Conservation (phyloP, 2,888 invertebrate species). For the Pollenia griseotomentosa region DNA sequence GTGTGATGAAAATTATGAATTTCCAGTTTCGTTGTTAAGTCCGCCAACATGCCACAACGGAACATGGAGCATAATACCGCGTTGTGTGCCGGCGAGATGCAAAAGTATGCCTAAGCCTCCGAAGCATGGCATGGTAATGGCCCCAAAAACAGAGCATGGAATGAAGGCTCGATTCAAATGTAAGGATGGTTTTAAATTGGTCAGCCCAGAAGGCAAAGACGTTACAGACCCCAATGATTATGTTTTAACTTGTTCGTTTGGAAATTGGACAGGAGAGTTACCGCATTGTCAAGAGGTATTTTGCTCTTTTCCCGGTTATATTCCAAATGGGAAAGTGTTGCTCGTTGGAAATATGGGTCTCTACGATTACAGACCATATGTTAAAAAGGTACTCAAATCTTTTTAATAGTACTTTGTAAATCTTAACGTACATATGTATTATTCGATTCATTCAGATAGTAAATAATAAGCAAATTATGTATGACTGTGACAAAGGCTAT, state of each 20-base stretch:
- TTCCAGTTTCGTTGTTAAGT: constrained; percentile 89
- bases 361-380: constrained; percentile 97
- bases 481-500: constrained; percentile 96
- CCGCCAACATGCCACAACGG: constrained; percentile 96
- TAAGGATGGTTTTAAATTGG: constrained; percentile 95
- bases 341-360: constrained; percentile 98
- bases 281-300: constrained; percentile 95
- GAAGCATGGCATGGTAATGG: constrained; percentile 97
- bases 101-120: constrained; percentile 93
- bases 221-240: constrained; percentile 85
- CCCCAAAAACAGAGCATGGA: constrained; percentile 98
- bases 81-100: constrained; percentile 92
- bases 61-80: constrained; percentile 97
- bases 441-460: constrained; percentile 85
- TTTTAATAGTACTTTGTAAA: constrained; percentile 18
- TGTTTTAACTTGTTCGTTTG: constrained; percentile 94
- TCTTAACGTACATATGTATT: constrained; percentile 71
- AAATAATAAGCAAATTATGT: constrained; percentile 97
- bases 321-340: constrained; percentile 94
- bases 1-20: constrained; percentile 94
- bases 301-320: constrained; percentile 96
- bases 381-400: constrained; percentile 88
- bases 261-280: constrained; percentile 96
- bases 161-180: constrained; percentile 97
- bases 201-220: constrained; percentile 87